phyloP scores from a whole-genome alignment of 2,888 invertebrate species.

The Meganola albula region DNA sequence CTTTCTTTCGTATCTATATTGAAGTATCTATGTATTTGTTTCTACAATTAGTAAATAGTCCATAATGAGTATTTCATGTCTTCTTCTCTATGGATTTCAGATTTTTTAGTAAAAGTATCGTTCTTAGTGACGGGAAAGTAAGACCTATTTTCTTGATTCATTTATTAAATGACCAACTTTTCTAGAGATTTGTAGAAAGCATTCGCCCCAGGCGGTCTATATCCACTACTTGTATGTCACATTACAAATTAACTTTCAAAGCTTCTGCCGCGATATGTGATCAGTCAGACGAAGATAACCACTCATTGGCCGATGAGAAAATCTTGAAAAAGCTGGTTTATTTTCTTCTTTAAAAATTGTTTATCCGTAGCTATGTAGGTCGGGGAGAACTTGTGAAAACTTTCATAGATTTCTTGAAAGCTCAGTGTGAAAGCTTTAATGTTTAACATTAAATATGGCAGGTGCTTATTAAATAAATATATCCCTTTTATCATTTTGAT shows the following conservation, averaged over 20 bases:
- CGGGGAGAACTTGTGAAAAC: conserved; percentile 17
- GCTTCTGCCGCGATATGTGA: conserved; percentile 33
- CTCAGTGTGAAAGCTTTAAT: conserved; percentile 6
- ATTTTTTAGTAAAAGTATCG: too few species aligned
- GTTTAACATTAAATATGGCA: too few species aligned
- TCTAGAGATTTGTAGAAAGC: conserved; percentile 40
- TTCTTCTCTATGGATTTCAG: too few species aligned
- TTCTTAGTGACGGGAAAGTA: too few species aligned
- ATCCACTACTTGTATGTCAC: conserved; percentile 34
- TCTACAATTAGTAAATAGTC: too few species aligned
- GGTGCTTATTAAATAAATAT: too few species aligned
- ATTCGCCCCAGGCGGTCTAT: conserved; percentile 40
- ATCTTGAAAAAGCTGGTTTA: conserved; percentile 21
- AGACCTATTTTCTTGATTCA: conserved; percentile 19
- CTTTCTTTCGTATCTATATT: too few species aligned
- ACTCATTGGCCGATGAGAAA: conserved; percentile 22
- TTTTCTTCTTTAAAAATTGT: background rate
- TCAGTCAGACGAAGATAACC: conserved; percentile 27
- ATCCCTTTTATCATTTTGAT: too few species aligned
- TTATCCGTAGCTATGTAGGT: background rate
- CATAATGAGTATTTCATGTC: too few species aligned
- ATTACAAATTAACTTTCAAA: conserved; percentile 47
- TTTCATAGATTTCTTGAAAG: conserved; percentile 17
- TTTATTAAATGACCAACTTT: conserved; percentile 24
- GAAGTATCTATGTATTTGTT: too few species aligned